Base-by-base conservation (phyloP, 1,140 invertebrate genomes). In the Melipona quadrifasciata region DNA sequence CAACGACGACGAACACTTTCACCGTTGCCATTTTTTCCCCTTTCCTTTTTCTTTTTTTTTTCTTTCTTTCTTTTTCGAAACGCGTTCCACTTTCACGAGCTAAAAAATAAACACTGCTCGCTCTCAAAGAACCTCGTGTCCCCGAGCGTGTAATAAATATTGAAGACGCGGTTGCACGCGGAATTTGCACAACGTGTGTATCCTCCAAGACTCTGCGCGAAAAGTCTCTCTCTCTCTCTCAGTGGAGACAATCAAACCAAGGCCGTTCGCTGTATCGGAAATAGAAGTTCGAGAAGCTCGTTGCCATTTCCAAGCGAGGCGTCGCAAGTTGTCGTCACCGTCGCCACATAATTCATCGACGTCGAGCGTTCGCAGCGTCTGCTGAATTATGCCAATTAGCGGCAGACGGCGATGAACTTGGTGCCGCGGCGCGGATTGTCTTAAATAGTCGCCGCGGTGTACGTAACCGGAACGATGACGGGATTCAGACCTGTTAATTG, bases 331-430 rank as follows among this genome's bases (percentile, higher is more conserved):
- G 58, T 81, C 64, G 73, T 24, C 74, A 51, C 47, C 53, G 82
- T 78, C 80, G 67, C 75, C 86, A 80, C 58, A 68, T 85, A 79
- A 87, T 87, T 89, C 80, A 87, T 87, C 76, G 86, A 87, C 81
- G 78, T 86, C 74, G 80, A 55, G 77, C 64, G 34, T 27, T 47
- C 71, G 24, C 64, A 24, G 24, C 19, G 76, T 14, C 39, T 53
- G 70, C 72, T 76, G 76, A 68, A 78, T 87, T 71, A 85, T 84
- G 82, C 74, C 80, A 86, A 89, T 89, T 89, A 89, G 70, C 84
- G 55, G 78, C 74, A 80, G 79, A 71, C 61, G 57, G 57, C 79
- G 84, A 76, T 79, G 75, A 88, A 85, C 83, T 80, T 82, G 64
- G 79, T 78, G 61, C 64, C 74, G 24, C 72, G 55, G 31, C 64